Evolutionary conservation across 2,888 invertebrate genomes (phyloP).

Genomic region (Protophormia terraenovae): DNA sequence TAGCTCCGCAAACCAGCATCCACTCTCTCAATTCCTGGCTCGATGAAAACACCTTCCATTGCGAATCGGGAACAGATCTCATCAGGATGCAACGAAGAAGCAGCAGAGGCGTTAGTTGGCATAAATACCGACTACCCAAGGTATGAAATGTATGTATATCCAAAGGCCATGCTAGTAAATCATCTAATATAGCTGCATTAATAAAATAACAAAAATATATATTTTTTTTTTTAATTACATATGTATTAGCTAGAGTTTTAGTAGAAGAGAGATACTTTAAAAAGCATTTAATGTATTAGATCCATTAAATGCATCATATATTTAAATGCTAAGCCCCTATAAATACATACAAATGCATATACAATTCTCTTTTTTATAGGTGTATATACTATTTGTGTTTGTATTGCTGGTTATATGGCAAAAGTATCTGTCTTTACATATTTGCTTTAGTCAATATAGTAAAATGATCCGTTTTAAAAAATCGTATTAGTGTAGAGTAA

Average conservation of each 20-base stretch:
- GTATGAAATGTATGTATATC: conserved; percentile 80
- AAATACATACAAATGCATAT: not conserved
- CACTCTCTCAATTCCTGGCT: conserved; percentile 97
- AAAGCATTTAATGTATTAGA: not conserved
- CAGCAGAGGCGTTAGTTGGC: conserved; percentile 93
- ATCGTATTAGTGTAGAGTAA: conserved; percentile 59
- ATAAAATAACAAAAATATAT: not conserved
- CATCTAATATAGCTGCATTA: not conserved
- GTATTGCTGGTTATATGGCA: not conserved
- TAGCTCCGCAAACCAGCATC: conserved; percentile 98
- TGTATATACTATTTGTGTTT: not conserved
- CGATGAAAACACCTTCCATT: conserved; percentile 89
- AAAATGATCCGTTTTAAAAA: conserved; percentile 49
- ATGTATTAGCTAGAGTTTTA: conserved; percentile 7
- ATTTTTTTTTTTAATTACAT: not conserved
- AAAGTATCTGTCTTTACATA: not conserved
- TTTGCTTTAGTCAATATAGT: conserved; percentile 17
- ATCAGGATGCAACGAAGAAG: conserved; percentile 88
- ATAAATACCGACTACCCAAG: conserved; percentile 94
- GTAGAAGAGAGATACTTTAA: conserved; percentile 9
- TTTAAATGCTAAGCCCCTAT: not conserved
- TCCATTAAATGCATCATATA: not conserved
- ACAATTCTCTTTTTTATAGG: not conserved
- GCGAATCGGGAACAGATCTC: conserved; percentile 83
- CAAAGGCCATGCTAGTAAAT: conserved; percentile 57